phyloP scores from a whole-genome alignment of 2,888 invertebrate species.

The Dendrolimus houi region DNA sequence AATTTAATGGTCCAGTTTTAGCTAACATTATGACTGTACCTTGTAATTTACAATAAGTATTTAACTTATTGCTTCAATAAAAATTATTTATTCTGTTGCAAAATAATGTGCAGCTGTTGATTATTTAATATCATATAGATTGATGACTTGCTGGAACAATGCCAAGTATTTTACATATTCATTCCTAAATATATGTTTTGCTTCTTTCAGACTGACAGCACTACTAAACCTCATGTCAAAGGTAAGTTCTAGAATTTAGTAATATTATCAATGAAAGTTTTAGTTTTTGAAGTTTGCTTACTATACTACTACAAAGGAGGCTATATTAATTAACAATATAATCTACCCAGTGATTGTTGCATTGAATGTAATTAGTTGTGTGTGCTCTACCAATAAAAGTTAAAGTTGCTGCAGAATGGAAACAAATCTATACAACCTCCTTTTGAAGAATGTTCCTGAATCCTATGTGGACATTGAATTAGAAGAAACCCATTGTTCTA shows the following conservation, averaged over 20 bases:
- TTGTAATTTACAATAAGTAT: too few species aligned
- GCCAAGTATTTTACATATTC: constrained; percentile 23
- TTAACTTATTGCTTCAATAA: too few species aligned
- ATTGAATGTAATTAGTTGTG: neutral
- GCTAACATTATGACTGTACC: neutral
- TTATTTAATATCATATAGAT: constrained; percentile 13
- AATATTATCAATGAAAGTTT: constrained; percentile 3
- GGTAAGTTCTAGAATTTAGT: constrained; percentile 51
- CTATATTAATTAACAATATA: neutral
- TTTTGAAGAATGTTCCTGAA: constrained; percentile 1
- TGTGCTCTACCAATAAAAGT: neutral
- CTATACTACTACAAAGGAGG: neutral
- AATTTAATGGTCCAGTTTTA: constrained; percentile 3
- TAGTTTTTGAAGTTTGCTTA: neutral
- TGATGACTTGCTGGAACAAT: constrained; percentile 23
- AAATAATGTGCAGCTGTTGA: too few species aligned
- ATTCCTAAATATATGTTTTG: constrained; percentile 16
- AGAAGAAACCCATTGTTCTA: neutral
- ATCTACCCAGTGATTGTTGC: constrained; percentile 1
- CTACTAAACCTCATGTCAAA: constrained; percentile 66
- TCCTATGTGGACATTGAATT: neutral
- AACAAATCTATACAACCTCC: constrained; percentile 1
- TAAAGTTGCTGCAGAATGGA: constrained; percentile 1
- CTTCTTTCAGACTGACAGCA: constrained; percentile 74
- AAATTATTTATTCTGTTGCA: too few species aligned